A percentile compares a stretch with the other conserved stretches of the same genome.
Evolutionary conservation across 2,888 invertebrate genomes (phyloP).

Genomic region (Conomelus anceps): DNA sequence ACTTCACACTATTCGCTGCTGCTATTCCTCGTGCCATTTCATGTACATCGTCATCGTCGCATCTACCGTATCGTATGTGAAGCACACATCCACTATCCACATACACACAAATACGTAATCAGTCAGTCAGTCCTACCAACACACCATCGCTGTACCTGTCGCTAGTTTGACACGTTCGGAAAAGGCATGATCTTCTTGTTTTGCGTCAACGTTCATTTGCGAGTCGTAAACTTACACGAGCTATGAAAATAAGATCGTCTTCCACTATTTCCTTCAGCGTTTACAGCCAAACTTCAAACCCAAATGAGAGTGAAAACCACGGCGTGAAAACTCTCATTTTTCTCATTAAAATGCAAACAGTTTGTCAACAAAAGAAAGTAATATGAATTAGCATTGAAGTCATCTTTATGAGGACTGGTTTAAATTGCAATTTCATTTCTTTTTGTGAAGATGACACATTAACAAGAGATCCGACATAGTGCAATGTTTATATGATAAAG

Average conservation of each 20-base stretch:
- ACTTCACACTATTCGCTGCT: background rate
- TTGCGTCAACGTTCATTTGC: background rate
- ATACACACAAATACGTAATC: background rate
- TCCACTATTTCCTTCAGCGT: background rate
- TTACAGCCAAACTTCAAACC: background rate
- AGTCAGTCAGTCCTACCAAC: background rate
- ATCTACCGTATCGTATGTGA: background rate
- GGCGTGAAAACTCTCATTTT: too few species aligned
- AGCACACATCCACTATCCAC: too few species aligned
- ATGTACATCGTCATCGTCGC: background rate
- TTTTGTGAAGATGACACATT: too few species aligned
- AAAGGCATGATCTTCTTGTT: background rate
- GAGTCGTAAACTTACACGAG: background rate
- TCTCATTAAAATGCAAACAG: too few species aligned
- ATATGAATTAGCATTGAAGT: background rate
- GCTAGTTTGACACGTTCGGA: background rate
- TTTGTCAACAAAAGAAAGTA: background rate
- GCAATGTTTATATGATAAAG: too few species aligned
- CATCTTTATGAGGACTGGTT: background rate
- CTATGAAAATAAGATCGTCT: background rate
- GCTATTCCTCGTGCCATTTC: background rate
- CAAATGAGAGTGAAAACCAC: background rate
- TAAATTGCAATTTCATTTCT: too few species aligned
- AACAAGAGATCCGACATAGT: too few species aligned
- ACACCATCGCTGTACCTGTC: background rate